These are phyloP conservation scores for Acanthaster planci DNA, from an alignment of 35 echinoderm and acorn worm genomes.

Conservation along the genomic window DNA sequence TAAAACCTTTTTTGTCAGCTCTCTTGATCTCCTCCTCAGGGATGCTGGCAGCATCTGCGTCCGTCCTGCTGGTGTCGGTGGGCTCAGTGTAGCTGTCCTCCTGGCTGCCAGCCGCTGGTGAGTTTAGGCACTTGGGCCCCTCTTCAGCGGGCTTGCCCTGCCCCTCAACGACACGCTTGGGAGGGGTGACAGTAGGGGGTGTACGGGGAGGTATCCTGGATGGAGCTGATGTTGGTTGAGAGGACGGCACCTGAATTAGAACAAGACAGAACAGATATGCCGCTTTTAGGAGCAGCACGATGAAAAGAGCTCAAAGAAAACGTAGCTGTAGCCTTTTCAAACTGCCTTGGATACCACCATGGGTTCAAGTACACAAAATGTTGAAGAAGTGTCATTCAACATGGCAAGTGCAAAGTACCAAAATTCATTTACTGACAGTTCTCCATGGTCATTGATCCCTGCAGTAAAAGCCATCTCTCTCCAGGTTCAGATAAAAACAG, in stretches of 20 bases:
- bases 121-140: constrained; percentile 28
- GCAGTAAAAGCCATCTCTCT: no score
- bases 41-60: constrained; percentile 39
- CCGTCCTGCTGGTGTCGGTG: constrained; percentile 19
- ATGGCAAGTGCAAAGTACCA: no score
- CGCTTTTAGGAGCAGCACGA: no score
- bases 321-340: no score
- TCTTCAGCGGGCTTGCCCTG: background rate
- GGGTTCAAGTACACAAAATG: no score
- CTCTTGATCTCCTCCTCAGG: constrained; percentile 31
- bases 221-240: constrained; percentile 13
- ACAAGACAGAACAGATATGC: no score
- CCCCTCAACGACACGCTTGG: background rate
- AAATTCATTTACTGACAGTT: no score
- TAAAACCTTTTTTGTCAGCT: constrained; percentile 3
- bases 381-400: no score
- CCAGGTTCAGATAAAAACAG: no score
- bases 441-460: no score
- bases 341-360: no score
- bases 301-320: no score
- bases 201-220: background rate
- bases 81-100: constrained; percentile 51
- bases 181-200: background rate
- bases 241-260: background rate
- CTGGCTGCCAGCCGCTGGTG: constrained; percentile 30